Evolutionary conservation across 1,140 invertebrate species (phyloP), one percentile per base, ranked within the genome.

Genomic region (Holotrichia oblita): DNA sequence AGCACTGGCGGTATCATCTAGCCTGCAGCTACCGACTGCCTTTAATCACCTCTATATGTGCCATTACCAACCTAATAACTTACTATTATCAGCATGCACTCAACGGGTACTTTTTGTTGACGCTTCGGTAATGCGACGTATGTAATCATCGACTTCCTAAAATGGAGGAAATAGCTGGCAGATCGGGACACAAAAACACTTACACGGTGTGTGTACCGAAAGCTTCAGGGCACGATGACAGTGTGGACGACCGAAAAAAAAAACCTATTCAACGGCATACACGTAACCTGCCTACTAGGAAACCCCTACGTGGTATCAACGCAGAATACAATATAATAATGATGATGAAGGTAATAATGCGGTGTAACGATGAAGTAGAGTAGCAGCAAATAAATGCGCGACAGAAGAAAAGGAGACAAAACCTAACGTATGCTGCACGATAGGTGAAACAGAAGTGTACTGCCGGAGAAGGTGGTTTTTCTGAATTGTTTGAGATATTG

Each of bases 401-500:
- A 34, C 27, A 34, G 27, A 34, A 34, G 27, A 34, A 34, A 34
- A 34, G 27, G 27, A 34, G 27, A 34, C 27, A 34, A 34, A 34
- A 34, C 27, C 27, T 34, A 34, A 34, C 27, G 27, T 34, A 34
- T 34, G 27, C 27, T 34, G 27, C 27, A 34, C 27, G 27, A 34
- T 34, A 34, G 27, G 27, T 34, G 27, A 34, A 34, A 34, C 27
- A 34, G 1, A 34, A 27, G 61, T 10, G 20, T 27, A 34, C 12
- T 22, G 27, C 10, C 14, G 22, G 22, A 69, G 61, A 55, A 24
- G 61, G 61, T 24, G 61, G 61, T 69, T 69, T 69, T 69, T 69
- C 61, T 69, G 61, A 69, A 69, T 69, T 69, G 61, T 69, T 69
- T 69, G 61, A 69, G 61, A 69, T 69, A 69, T 69, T 69, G 61